Conservation (phyloP, 1,140 invertebrate genomes). For the Scaptomyza montana region DNA sequence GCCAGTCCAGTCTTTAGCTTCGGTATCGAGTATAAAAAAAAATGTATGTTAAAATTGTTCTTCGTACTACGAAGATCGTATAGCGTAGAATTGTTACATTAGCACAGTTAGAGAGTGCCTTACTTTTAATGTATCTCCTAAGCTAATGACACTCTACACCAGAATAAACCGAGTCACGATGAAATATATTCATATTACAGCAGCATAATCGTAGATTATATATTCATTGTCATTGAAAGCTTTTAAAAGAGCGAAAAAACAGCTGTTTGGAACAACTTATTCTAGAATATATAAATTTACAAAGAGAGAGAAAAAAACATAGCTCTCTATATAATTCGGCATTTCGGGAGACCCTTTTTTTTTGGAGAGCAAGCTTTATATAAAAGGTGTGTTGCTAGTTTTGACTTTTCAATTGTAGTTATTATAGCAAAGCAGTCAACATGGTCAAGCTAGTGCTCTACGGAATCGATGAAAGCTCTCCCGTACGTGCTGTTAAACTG, state of each 20-base stretch:
- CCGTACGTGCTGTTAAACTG: slow-evolving; percentile 84
- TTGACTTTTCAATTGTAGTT: slow-evolving; percentile 3
- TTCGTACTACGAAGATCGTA: too few species aligned
- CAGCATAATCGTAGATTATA: background rate
- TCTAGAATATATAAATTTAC: background rate
- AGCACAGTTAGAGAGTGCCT: too few species aligned
- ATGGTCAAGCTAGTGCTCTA: slow-evolving; percentile 77
- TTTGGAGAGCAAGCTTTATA: background rate
- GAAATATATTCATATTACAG: background rate
- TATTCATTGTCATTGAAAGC: background rate
- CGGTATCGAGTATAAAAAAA: too few species aligned
- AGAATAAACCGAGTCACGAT: background rate
- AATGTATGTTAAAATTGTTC: too few species aligned
- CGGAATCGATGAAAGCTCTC: slow-evolving; percentile 83
- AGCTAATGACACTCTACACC: background rate
- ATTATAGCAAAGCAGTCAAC: slow-evolving; percentile 7
- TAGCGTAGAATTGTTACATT: too few species aligned
- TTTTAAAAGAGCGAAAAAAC: background rate
- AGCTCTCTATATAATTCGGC: too few species aligned
- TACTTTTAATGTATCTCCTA: too few species aligned
- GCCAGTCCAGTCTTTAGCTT: too few species aligned
- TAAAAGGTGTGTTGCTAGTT: background rate
- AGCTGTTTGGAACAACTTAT: too few species aligned
- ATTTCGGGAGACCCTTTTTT: background rate
- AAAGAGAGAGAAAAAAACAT: background rate